phyloP scores from a whole-genome alignment of 2,113 vertebrate genomes.

The Sylvilagus bachmani region DNA sequence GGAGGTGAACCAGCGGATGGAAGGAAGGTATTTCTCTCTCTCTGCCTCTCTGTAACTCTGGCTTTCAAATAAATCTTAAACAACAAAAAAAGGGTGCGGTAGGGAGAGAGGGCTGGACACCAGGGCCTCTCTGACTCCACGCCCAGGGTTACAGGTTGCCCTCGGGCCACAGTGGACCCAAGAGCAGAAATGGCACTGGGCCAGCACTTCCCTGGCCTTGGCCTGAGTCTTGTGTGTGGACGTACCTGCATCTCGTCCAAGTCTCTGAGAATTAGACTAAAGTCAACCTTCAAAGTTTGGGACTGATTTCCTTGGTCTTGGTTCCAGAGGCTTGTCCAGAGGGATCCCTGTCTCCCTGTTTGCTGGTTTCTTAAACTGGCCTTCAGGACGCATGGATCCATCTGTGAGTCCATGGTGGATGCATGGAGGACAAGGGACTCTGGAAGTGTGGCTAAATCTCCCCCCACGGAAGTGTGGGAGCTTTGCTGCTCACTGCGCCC shows the following conservation, averaged over 20 bases:
- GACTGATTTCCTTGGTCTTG: not conserved
- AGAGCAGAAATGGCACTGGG: not conserved
- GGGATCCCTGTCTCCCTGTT: not conserved
- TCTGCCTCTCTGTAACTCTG: too few species aligned
- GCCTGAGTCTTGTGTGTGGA: too few species aligned
- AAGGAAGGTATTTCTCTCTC: too few species aligned
- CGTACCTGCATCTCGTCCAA: not conserved
- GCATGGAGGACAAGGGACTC: not conserved
- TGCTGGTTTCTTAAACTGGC: not conserved
- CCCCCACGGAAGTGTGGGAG: rapidly evolving
- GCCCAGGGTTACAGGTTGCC: not conserved
- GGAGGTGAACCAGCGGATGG: too few species aligned
- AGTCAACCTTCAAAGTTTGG: not conserved
- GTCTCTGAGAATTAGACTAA: not conserved
- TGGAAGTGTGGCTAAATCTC: not conserved
- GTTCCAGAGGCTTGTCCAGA: not conserved
- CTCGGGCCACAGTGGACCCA: not conserved
- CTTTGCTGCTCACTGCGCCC: rapidly evolving
- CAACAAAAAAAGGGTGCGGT: too few species aligned
- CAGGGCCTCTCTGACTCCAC: not conserved
- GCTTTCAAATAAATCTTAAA: too few species aligned
- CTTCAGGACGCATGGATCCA: not conserved
- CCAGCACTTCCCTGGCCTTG: not conserved
- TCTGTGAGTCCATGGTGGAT: not conserved
- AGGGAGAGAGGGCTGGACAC: too few species aligned